A percentile compares a stretch with the other conserved stretches of the same genome.
phyloP scores from a whole-genome alignment of 2,797 vertebrate genomes.

The Sciurus vulgaris region DNA sequence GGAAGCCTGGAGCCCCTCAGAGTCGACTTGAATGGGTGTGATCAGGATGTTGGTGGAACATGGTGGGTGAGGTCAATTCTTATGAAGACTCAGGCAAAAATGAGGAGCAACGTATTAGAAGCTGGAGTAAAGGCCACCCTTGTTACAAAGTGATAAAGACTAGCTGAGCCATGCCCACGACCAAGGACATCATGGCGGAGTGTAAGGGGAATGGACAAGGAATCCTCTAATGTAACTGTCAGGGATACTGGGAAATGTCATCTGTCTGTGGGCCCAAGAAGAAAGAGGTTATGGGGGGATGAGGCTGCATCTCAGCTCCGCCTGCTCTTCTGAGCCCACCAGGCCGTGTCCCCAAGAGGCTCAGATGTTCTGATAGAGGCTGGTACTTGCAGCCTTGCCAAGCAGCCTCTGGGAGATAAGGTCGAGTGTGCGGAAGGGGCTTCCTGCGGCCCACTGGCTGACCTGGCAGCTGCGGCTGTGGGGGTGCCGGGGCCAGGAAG shows the following conservation, averaged over 20 bases:
- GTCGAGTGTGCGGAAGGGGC: conserved; percentile 74
- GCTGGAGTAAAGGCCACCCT: background rate
- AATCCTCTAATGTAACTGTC: rapidly evolving
- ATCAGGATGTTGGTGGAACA: background rate
- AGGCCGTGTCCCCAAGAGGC: conserved; percentile 30
- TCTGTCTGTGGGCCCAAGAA: background rate
- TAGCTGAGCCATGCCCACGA: background rate
- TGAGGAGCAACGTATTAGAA: background rate
- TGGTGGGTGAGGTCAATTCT: background rate
- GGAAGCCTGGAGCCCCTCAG: background rate
- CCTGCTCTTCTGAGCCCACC: background rate
- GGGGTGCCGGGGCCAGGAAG: conserved; percentile 73
- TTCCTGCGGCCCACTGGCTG: conserved; percentile 85
- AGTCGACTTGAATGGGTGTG: background rate
- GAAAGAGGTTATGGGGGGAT: background rate
- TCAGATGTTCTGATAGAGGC: conserved; percentile 76
- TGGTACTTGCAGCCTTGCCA: background rate
- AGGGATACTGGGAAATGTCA: background rate
- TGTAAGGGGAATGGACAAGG: background rate
- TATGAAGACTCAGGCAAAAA: background rate
- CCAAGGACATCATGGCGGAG: background rate
- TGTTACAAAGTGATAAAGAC: background rate
- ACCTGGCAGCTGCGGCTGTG: conserved; percentile 45
- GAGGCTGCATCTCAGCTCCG: background rate
- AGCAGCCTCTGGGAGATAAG: conserved; percentile 78